Evolutionary conservation across 2,888 invertebrate species (phyloP).

Genomic region (Mycalesis mineus): DNA sequence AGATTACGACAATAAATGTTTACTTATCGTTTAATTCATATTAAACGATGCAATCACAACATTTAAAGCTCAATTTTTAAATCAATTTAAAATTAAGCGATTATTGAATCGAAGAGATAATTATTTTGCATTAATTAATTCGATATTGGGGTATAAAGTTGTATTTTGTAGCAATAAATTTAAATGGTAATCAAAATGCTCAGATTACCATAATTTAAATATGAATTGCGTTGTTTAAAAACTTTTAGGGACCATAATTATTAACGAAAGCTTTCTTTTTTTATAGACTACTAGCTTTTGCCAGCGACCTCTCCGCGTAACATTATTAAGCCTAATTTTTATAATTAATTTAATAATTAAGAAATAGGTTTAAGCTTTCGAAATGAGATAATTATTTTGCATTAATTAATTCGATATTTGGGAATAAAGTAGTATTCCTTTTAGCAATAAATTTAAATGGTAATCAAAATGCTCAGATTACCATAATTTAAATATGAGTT

Average conservation of each 20-base stretch:
- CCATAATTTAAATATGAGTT: not conserved
- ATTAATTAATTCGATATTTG: slow-evolving; percentile 1
- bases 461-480: slow-evolving; percentile 2
- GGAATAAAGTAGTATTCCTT: not conserved
- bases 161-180: not conserved
- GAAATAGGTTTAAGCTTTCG: no score
- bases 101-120: not conserved
- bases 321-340: no score
- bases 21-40: no score
- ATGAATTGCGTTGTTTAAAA: not conserved
- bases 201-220: not conserved
- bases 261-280: not conserved
- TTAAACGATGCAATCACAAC: no score
- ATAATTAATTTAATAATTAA: no score
- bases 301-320: no score
- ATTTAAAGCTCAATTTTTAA: no score
- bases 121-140: slow-evolving; percentile 4
- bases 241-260: not conserved
- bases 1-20: no score
- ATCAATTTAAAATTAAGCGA: slow-evolving; percentile 3
- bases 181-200: slow-evolving; percentile 5
- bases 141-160: not conserved
- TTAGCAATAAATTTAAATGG: not conserved
- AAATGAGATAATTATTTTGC: slow-evolving; percentile 1
- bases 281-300: no score